Base-by-base conservation (phyloP, 2,797 vertebrate genomes). In the Psittacula echo region DNA sequence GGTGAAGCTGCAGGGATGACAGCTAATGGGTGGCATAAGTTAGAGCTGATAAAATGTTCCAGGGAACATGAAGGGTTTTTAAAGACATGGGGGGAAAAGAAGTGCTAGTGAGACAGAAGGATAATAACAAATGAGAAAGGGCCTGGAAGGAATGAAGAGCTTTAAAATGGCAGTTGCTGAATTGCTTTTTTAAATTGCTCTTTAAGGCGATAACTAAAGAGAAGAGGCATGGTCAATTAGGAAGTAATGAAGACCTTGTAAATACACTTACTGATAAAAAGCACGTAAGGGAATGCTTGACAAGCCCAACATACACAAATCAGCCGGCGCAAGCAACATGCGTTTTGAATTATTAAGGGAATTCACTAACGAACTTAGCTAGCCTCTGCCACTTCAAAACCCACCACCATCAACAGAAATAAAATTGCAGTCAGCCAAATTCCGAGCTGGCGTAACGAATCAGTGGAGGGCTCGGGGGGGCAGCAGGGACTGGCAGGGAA, bases 161-260 rank as follows among this genome's bases (percentile, higher is more conserved):
- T 89, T 90, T 95, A 85, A 96, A 96, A 96, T 83, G 95, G 89
- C 91, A 96, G 95, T 89, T 83, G 85, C 91, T 13, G 77, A 97
- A 96, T 96, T 91, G 95, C 88, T 95, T 93, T 85, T 97, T 96
- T 37, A 96, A 97, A 97, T 93, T 92, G 95, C 75, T 97, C 91
- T 97, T 97, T 97, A 97, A 96, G 95, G 97, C 85, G 94, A 95
- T 91, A 97, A 97, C 97, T 94, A 94, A 98, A 97, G 95, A 96
- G 97, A 97, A 97, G 93, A 96, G 96, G 97, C 97, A 97, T 27
- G 91, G 95, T 95, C 96, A 98, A 97, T 98, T 97, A 98, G 93
- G 96, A 97, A 97, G 94, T 97, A 98, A 98, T 97, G 96, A 97
- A 98, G 97, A 97, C 95, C 95, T 97, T 98, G 97, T 97, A 98